Evolutionary conservation across 2,113 vertebrate species (phyloP).

Genomic region (Psephotus haematonotus): DNA sequence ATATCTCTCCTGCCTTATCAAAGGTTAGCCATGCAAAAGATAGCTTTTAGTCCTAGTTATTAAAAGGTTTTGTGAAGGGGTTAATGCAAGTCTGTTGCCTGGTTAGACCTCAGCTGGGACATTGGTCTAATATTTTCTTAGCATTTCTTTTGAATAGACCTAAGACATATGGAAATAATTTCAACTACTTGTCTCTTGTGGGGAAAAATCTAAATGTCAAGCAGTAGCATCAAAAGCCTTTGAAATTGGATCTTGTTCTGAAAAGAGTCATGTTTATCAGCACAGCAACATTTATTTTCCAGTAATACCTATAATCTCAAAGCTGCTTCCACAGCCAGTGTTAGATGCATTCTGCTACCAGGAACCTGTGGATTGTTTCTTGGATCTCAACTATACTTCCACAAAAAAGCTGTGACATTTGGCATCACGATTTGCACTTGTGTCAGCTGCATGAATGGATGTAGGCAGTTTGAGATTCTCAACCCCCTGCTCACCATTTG

Average conservation of each 20-base stretch:
- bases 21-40: constrained; percentile 19
- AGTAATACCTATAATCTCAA: not conserved
- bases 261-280: not conserved
- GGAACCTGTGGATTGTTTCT: not conserved
- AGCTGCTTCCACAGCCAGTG: not conserved
- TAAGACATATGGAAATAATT: not conserved
- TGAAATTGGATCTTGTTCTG: not conserved
- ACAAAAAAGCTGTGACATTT: not conserved
- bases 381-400: not conserved
- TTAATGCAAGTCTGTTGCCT: not conserved
- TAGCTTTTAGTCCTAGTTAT: not conserved
- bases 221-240: not conserved
- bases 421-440: not conserved
- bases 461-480: not conserved
- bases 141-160: not conserved
- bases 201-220: not conserved
- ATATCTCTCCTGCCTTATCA: not conserved
- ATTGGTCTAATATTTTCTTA: not conserved
- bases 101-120: not conserved
- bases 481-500: not conserved
- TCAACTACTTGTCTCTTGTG: not conserved
- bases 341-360: not conserved
- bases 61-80: not conserved
- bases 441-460: not conserved
- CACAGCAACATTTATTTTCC: not conserved